Percentiles rank a stretch among this genome's conserved stretches.
Evolutionary conservation across 2,797 vertebrate species (phyloP).

Genomic region (Lophotriccus pileatus): DNA sequence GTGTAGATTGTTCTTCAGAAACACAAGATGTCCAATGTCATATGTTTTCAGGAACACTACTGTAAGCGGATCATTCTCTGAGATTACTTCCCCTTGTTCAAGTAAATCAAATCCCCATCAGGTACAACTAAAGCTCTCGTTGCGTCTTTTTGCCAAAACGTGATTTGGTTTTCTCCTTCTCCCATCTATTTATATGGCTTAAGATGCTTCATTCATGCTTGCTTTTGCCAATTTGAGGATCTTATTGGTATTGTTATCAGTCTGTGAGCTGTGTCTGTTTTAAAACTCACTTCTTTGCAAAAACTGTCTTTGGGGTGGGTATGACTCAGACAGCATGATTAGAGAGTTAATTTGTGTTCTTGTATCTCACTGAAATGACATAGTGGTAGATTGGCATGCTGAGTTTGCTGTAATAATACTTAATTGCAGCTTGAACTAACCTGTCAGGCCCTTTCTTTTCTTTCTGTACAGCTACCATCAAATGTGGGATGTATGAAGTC

Average conservation of each 20-base stretch:
- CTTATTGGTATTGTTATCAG: neutral
- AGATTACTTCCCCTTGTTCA: neutral
- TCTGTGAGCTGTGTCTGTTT: neutral
- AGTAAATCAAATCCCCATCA: neutral
- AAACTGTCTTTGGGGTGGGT: neutral
- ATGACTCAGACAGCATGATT: neutral
- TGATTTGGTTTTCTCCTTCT: neutral
- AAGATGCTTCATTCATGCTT: neutral
- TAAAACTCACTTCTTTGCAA: neutral
- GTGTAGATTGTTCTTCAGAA: neutral
- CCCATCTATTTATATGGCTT: neutral
- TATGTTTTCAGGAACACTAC: neutral
- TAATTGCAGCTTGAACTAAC: neutral
- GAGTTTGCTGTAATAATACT: neutral
- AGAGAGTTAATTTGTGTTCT: neutral
- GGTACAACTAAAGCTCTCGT: neutral
- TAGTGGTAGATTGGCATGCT: neutral
- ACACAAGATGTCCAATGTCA: neutral
- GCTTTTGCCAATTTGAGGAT: neutral
- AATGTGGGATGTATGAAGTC: neutral
- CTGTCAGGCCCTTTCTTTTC: neutral
- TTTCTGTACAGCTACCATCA: neutral
- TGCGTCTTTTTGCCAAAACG: neutral
- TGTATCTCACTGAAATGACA: neutral
- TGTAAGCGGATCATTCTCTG: neutral